Conservation (phyloP, 2,888 invertebrate genomes). For the Chloroclystis v-ata region DNA sequence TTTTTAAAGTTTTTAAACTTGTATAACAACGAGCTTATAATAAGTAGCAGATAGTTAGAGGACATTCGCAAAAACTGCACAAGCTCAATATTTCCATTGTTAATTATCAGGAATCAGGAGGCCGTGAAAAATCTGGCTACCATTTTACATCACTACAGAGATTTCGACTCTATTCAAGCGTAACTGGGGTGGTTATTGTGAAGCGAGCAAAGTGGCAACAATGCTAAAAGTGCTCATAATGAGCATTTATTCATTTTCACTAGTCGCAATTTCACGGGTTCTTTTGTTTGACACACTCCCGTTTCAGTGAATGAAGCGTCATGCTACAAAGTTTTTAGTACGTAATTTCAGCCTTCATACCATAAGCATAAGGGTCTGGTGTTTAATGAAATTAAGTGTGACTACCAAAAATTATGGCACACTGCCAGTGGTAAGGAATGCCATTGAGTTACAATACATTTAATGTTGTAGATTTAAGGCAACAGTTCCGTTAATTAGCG, state of each 20-base stretch:
- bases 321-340: constrained; percentile 21
- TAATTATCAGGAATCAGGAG: constrained; percentile 38
- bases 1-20: constrained; percentile 14
- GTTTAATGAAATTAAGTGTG: constrained; percentile 34
- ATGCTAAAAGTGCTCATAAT: constrained; percentile 40
- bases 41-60: constrained; percentile 5
- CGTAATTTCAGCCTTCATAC: constrained; percentile 30
- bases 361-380: constrained; percentile 21
- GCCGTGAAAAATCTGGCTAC: constrained; percentile 30
- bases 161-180: not conserved
- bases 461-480: constrained; percentile 35
- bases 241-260: constrained; percentile 54
- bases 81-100: constrained; percentile 31
- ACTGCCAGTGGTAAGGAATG: constrained; percentile 43
- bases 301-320: constrained; percentile 49
- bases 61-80: constrained; percentile 20
- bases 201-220: constrained; percentile 4
- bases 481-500: constrained; percentile 20
- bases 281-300: constrained; percentile 53
- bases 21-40: constrained; percentile 13
- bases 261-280: constrained; percentile 55
- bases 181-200: not conserved
- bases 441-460: constrained; percentile 42
- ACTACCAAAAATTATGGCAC: constrained; percentile 44
- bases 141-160: not conserved